Evolutionary conservation across 2,797 vertebrate species (phyloP), one percentile per base, ranked within the genome.

Genomic region (Chelmon rostratus): DNA sequence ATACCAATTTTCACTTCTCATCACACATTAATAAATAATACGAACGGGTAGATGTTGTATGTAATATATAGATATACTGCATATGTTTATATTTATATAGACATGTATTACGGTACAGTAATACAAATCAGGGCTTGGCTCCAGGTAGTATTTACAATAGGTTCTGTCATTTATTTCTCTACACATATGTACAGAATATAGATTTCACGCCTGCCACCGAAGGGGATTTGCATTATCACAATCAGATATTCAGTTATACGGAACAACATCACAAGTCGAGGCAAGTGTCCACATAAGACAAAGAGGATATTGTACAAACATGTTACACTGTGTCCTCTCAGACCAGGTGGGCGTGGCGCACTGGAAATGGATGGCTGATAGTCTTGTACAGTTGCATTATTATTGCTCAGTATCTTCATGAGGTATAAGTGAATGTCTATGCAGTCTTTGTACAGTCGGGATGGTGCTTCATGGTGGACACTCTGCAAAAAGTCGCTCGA

Each of bases 101-200:
- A 66, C 31, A 75, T 63, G 54, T 81, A 83, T 90, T 79, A 84
- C 82, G 77, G 21, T 83, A 84, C 23, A 78, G 71, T 67, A 86
- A 92, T 89, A 87, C 81, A 84, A 82, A 91, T 86, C 47, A 85
- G 78, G 81, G 71, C 76, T 81, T 78, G 52, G 76, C 81, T 90
- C 79, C 67, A 77, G 79, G 86, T 74, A 77, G 63, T 87, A 76
- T 92, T 73, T 90, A 89, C 89, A 92, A 81, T 87, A 89, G 31
- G 73, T 73, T 82, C 67, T 79, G 58, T 83, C 65, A 62, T 84
- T 87, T 78, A 82, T 84, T 79, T 86, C 82, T 88, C 71, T 89
- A 89, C 61, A 90, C 65, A 86, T 91, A 92, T 89, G 82, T 91
- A 93, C 92, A 94, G 89, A 86, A 75, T 93, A 92, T 84, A 88